Conservation (phyloP, 2,888 invertebrate genomes). For the Drosophila paranaensis region DNA sequence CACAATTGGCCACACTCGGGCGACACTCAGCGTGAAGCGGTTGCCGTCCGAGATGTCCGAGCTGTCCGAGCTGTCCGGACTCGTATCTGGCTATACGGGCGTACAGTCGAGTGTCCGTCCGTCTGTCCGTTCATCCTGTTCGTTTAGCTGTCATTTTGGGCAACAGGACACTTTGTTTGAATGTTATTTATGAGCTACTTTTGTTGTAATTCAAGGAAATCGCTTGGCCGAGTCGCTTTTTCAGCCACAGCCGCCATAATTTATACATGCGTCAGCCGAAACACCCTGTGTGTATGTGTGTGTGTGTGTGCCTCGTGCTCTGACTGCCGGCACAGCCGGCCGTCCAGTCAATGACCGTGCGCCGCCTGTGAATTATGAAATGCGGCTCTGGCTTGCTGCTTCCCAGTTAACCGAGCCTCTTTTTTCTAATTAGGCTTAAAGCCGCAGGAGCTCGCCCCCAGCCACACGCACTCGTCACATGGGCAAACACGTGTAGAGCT, state of each 20-base stretch:
- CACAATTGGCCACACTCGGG: constrained; percentile 40
- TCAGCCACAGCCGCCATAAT: constrained; percentile 54
- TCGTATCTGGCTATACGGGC: constrained; percentile 1
- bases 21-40: constrained; percentile 26
- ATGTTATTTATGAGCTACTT: constrained; percentile 74
- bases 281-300: constrained; percentile 1
- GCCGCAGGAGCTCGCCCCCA: constrained; percentile 14
- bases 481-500: constrained; percentile 13
- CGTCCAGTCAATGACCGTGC: constrained; percentile 41
- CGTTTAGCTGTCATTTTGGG: constrained; percentile 52
- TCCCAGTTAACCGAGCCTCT: constrained; percentile 14
- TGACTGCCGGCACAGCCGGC: neutral
- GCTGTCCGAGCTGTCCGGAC: constrained; percentile 8
- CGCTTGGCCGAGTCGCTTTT: constrained; percentile 54
- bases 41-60: constrained; percentile 15
- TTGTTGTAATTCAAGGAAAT: constrained; percentile 78
- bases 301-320: neutral
- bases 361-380: constrained; percentile 65
- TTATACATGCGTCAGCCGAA: constrained; percentile 59
- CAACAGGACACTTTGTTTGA: constrained; percentile 74
- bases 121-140: constrained; percentile 8
- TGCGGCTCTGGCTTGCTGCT: constrained; percentile 10
- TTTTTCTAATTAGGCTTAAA: constrained; percentile 55
- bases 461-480: constrained; percentile 7
- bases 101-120: neutral